Evolutionary conservation across 35 echinoderm and acorn worm genomes (phyloP).

Genomic region (Patiria miniata): DNA sequence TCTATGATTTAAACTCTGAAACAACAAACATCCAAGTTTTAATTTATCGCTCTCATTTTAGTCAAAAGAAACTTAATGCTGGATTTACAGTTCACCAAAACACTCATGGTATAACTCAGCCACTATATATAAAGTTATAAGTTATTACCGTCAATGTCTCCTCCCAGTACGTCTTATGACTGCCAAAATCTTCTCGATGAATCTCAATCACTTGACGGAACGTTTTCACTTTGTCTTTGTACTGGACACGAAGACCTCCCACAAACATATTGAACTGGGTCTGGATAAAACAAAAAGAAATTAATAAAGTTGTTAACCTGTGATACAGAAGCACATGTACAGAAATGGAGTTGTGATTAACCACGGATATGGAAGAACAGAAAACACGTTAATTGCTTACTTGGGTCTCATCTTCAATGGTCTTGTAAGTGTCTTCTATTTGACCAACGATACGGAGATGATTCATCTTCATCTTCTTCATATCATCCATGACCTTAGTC

Average conservation of each 20-base stretch:
- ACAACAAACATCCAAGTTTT: constrained; percentile 1
- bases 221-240: constrained; percentile 87
- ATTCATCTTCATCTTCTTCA: constrained; percentile 90
- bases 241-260: constrained; percentile 71
- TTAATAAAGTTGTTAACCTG: neutral
- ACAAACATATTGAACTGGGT: constrained; percentile 97
- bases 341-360: no score
- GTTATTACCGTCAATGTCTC: constrained; percentile 68
- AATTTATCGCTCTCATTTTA: no score
- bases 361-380: no score
- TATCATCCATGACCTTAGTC: constrained; percentile 89
- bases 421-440: constrained; percentile 83
- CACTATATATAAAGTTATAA: no score
- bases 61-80: no score
- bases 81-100: no score
- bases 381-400: no score
- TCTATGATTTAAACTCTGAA: constrained; percentile 76
- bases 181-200: constrained; percentile 76
- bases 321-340: no score
- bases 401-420: constrained; percentile 96
- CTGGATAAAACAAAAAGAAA: constrained; percentile 43
- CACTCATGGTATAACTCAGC: no score
- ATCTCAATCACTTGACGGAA: constrained; percentile 90
- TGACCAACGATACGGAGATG: constrained; percentile 85
- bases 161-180: constrained; percentile 87